Base-by-base conservation (phyloP, 2,113 vertebrate genomes). In the Nematolebias whitei region DNA sequence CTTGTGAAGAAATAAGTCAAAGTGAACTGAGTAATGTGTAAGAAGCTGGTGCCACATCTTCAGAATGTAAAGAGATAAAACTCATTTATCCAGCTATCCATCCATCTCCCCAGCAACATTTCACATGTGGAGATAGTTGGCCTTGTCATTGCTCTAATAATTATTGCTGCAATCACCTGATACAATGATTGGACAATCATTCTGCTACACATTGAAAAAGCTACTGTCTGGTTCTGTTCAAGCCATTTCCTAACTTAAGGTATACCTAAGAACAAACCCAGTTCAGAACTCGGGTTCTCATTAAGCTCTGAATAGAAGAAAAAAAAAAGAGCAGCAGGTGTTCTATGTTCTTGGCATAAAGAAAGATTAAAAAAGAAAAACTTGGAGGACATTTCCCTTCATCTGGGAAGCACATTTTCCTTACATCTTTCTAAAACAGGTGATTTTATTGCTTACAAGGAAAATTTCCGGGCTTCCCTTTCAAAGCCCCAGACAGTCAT, bases 361-460 rank as follows among this genome's bases (percentile, higher is more conserved):
- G 22, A 13, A 41, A 14, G 56, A 48, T 11, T 56, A 29, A 45
- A 45, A 40, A 38, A 24, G 15, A 1, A 57, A 29, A 49, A 47
- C 15, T 49, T 41, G 51, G 9, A 41, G 40, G 20, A 48, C 32
- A 35, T 41, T 62, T 76, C 51, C 48, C 51, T 35, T 29, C 79
- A 88, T 90, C 79, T 91, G 85, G 76, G 38, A 72, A 84, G 71
- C 55, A 74, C 71, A 70, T 90, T 86, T 68, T 48, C 43, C 26
- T 57, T 50, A 38, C 44, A 14, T 12, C 1, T 56, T 22, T 61
- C 41, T 71, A 51, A 61, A 84, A 81, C 74, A 83, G 63, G 67
- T 70, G 67, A 59, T 67, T 75, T 71, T 39, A 59, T 47, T 15
- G 45, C 59, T 64, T 78, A 81, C 61, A 58, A 23, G 56, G 76